These are phyloP conservation scores for Macaria liturata DNA, from an alignment of 2,888 invertebrate genomes.

Conservation along the genomic window DNA sequence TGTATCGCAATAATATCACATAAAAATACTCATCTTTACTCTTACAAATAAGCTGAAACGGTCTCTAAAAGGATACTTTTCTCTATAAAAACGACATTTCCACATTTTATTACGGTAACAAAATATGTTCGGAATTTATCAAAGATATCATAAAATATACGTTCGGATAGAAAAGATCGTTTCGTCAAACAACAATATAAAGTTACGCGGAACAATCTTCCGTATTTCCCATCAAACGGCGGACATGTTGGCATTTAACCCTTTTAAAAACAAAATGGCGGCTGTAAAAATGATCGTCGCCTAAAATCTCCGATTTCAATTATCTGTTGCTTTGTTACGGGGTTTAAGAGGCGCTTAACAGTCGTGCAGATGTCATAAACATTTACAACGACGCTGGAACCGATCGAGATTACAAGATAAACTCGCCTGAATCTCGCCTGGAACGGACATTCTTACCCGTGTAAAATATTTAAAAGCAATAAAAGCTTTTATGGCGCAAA, in stretches of 20 bases:
- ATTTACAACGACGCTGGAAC: slow-evolving; percentile 41
- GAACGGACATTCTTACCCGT: slow-evolving; percentile 28
- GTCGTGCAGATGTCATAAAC: slow-evolving; percentile 40
- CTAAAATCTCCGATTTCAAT: slow-evolving; percentile 33
- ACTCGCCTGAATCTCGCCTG: slow-evolving; percentile 21
- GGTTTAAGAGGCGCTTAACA: slow-evolving; percentile 30
- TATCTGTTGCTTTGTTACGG: slow-evolving; percentile 23
- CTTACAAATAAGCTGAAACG: slow-evolving; percentile 1
- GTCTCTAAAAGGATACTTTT: slow-evolving; percentile 9
- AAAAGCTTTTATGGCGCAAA: slow-evolving; percentile 25
- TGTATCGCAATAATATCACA: too few species aligned
- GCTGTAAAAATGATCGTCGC: slow-evolving; percentile 29
- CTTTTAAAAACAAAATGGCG: slow-evolving; percentile 19
- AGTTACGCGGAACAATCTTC: slow-evolving; percentile 6
- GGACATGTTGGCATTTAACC: slow-evolving; percentile 15
- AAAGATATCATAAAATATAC: slow-evolving; percentile 19
- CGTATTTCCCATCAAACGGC: slow-evolving; percentile 9
- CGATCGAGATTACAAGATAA: slow-evolving; percentile 42
- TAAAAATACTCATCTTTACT: background rate
- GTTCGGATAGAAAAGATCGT: background rate
- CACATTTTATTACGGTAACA: slow-evolving; percentile 20
- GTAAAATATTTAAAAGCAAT: slow-evolving; percentile 29
- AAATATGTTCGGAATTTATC: slow-evolving; percentile 21
- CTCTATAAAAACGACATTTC: slow-evolving; percentile 16
- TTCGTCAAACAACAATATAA: slow-evolving; percentile 21